Evolutionary conservation across 1,140 invertebrate species (phyloP).

Genomic region (Solenopsis fugax): DNA sequence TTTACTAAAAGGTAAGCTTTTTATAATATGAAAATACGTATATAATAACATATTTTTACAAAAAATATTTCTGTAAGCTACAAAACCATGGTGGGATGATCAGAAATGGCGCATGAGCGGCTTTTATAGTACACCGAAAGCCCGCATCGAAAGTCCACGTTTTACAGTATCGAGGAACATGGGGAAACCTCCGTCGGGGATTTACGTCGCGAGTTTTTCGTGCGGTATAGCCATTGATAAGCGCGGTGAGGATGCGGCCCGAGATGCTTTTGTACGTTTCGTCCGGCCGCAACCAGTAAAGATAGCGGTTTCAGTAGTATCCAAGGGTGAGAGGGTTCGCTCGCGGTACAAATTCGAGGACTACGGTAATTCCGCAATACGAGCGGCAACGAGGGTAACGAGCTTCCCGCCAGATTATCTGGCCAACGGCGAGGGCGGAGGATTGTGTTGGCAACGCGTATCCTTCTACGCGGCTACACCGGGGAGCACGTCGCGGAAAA

Average conservation of each 20-base stretch:
- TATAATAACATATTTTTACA: background rate
- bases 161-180: constrained; percentile 22
- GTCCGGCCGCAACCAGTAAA: constrained; percentile 40
- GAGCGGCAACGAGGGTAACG: constrained; percentile 78
- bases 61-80: background rate
- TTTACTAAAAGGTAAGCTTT: background rate
- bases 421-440: constrained; percentile 45
- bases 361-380: constrained; percentile 75
- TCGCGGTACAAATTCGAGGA: constrained; percentile 77
- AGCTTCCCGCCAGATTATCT: constrained; percentile 80
- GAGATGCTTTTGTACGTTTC: constrained; percentile 21
- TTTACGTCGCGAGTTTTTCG: constrained; percentile 39
- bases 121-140: constrained; percentile 41
- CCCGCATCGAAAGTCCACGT: background rate
- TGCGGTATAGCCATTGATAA: constrained; percentile 55
- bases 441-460: constrained; percentile 70
- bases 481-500: constrained; percentile 76
- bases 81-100: background rate
- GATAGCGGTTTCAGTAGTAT: constrained; percentile 32
- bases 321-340: background rate
- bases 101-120: constrained; percentile 33
- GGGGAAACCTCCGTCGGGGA: background rate
- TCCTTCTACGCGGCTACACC: constrained; percentile 48
- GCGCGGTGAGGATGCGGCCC: constrained; percentile 36
- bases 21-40: background rate